A percentile compares a stretch with the other conserved stretches of the same genome.
Conservation (phyloP, 2,113 vertebrate genomes). For the Dicentrarchus labrax region DNA sequence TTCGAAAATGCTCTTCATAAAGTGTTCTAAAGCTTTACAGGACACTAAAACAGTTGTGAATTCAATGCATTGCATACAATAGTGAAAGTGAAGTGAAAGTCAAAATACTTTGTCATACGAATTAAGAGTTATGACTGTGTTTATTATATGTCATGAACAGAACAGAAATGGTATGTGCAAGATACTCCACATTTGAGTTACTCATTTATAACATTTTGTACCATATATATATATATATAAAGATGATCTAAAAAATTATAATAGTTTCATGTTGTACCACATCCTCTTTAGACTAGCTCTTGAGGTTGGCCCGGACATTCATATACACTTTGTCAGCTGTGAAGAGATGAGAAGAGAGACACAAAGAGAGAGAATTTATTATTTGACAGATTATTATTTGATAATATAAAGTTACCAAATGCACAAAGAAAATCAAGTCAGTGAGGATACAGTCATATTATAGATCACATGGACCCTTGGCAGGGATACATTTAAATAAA, state of each 20-base stretch:
- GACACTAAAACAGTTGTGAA: not conserved
- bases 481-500: not conserved
- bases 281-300: conserved; percentile 53
- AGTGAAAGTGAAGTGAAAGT: not conserved
- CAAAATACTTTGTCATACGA: not conserved
- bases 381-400: not conserved
- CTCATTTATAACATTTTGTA: not conserved
- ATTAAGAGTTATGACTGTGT: not conserved
- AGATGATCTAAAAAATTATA: not conserved
- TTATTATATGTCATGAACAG: not conserved
- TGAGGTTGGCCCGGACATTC: conserved; percentile 82
- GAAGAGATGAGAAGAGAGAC: conserved; percentile 47
- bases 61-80: not conserved
- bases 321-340: conserved; percentile 84
- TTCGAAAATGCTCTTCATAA: not conserved
- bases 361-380: not conserved
- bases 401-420: not conserved
- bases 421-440: not conserved
- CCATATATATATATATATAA: not conserved
- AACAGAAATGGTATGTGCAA: not conserved
- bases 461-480: not conserved
- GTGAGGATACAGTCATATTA: not conserved
- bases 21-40: not conserved
- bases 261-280: not conserved
- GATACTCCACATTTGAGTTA: not conserved